phyloP scores from a whole-genome alignment of 2,888 invertebrate species.

The Synergus laeviventris region DNA sequence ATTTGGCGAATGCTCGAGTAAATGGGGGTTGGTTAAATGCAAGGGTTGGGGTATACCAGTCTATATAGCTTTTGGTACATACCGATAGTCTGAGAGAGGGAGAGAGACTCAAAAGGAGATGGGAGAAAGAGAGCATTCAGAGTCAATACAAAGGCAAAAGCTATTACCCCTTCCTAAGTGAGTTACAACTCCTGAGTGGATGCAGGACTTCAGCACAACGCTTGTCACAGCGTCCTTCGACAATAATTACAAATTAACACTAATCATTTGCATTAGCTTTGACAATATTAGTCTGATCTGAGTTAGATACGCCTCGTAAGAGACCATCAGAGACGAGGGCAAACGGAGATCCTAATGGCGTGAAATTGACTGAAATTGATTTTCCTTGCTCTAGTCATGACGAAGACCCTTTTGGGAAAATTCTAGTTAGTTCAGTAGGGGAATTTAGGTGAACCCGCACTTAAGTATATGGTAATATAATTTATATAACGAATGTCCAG shows the following conservation, averaged over 20 bases:
- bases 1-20: slow-evolving; percentile 24
- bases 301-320: not conserved
- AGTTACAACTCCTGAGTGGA: slow-evolving; percentile 3
- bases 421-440: not conserved
- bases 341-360: not conserved
- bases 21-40: slow-evolving; percentile 36
- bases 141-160: slow-evolving; percentile 20
- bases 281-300: not conserved
- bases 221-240: not conserved
- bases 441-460: no score
- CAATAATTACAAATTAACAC: slow-evolving; percentile 7
- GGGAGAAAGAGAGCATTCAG: slow-evolving; percentile 1
- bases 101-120: not conserved
- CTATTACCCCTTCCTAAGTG: slow-evolving; percentile 14
- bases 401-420: not conserved
- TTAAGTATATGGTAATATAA: no score
- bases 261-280: not conserved
- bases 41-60: slow-evolving; percentile 40
- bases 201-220: slow-evolving; percentile 21
- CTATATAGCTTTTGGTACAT: not conserved
- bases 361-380: not conserved
- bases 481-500: no score
- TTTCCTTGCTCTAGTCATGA: no score
- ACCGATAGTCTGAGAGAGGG: slow-evolving; percentile 7
- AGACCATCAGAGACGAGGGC: not conserved